These are phyloP conservation scores for Tanypteryx hageni DNA, from an alignment of 2,888 invertebrate genomes.

Conservation along the genomic window DNA sequence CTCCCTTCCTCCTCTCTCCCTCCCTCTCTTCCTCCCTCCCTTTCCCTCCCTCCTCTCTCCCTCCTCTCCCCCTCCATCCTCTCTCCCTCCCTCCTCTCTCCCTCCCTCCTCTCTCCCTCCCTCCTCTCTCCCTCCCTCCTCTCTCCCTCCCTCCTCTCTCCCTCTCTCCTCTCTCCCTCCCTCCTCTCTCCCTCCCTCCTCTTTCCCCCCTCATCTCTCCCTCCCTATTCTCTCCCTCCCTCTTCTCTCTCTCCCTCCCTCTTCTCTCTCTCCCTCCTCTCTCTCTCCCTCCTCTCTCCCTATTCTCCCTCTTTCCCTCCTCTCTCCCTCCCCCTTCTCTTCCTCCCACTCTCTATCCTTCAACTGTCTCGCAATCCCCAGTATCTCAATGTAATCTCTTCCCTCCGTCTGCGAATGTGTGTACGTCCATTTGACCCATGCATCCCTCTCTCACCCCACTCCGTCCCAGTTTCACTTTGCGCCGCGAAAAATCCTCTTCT, in stretches of 20 bases:
- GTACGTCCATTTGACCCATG: conserved; percentile 1
- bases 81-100: background rate
- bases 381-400: background rate
- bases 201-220: background rate
- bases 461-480: background rate
- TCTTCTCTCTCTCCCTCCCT: no score
- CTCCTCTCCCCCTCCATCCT: background rate
- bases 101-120: no score
- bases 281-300: no score
- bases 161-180: background rate
- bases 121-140: background rate
- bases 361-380: background rate
- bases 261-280: background rate
- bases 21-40: background rate
- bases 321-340: no score
- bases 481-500: background rate
- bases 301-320: no score
- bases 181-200: no score
- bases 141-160: no score
- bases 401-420: background rate
- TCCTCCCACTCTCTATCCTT: background rate
- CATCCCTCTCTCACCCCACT: background rate
- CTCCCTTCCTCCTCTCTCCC: background rate
- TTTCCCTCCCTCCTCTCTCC: no score
- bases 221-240: background rate